Base-by-base conservation (phyloP, 2,797 vertebrate species). In the Microhierax caerulescens region DNA sequence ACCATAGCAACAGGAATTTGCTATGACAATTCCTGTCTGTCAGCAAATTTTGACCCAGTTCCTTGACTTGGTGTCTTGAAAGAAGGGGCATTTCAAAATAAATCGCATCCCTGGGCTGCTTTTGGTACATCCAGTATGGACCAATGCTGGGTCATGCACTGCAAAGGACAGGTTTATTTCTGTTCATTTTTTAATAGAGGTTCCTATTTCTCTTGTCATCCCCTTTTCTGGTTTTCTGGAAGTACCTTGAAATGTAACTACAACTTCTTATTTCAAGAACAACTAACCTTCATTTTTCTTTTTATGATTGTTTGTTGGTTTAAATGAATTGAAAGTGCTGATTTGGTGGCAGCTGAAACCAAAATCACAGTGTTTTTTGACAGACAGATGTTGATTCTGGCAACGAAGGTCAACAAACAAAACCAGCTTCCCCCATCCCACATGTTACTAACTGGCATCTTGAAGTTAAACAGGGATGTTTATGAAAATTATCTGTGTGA, bases 11-110 rank as follows among this genome's bases (percentile, higher is more conserved):
- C 74, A 91, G 77, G 94, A 94, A 95, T 93, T 92, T 95, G 60
- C 50, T 59, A 7, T 36, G 50, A 50, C 24, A 78, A 59, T 95
- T 97, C 85, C 83, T 85, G 61, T 50, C 77, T 78, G 53, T 75
- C 68, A 78, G 57, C 17, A 78, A 53, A 81, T 86, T 95, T 97
- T 97, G 88, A 82, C 83, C 69, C 92, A 97, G 87, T 97, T 97
- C 94, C 94, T 91, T 88, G 50, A 50, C 36, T 80, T 1, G 0
- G 36, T 86, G 60, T 51, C 43, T 47, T 89, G 72, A 90, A 97
- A 90, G 68, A 94, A 77, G 73, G 36, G 57, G 53, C 24, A 69
- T 77, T 90, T 96, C n/a, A 81, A 93, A 94, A 81, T 65, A 90
- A 92, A 93, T 78, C 73, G 45, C 39, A 73, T 59, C 30, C 45